phyloP scores from a whole-genome alignment of 2,888 invertebrate genomes.

The Mayetiola destructor region DNA sequence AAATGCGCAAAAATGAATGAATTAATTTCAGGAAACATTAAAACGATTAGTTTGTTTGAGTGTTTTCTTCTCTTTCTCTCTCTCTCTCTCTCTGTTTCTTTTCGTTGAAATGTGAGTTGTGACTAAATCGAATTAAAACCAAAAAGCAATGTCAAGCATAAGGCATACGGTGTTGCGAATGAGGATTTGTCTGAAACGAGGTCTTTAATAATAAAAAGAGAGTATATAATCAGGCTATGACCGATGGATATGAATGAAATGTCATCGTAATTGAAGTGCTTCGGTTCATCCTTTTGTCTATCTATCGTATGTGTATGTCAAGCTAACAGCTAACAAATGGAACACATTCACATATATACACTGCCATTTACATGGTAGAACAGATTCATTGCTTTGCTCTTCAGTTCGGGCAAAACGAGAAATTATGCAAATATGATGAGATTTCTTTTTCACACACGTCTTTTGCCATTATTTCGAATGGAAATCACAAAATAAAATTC shows the following conservation, averaged over 20 bases:
- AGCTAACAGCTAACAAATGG: not conserved
- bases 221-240: too few relatives aligned
- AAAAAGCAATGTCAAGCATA: not conserved
- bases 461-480: not conserved
- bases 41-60: too few relatives aligned
- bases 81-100: too few relatives aligned
- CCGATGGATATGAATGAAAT: not conserved
- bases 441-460: not conserved
- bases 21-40: not conserved
- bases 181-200: not conserved
- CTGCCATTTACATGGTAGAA: too few relatives aligned
- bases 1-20: not conserved
- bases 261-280: not conserved
- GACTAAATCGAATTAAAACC: not conserved
- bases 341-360: not conserved
- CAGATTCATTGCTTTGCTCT: too few relatives aligned
- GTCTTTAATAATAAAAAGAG: not conserved
- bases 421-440: not conserved
- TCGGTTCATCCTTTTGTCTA: not conserved
- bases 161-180: not conserved
- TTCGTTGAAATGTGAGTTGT: too few relatives aligned
- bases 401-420: too few relatives aligned
- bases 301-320: not conserved
- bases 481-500: not conserved
- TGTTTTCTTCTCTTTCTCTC: too few relatives aligned